These are phyloP conservation scores for Drosophila bifasciata DNA, from an alignment of 1,140 invertebrate species.

Conservation along the genomic window DNA sequence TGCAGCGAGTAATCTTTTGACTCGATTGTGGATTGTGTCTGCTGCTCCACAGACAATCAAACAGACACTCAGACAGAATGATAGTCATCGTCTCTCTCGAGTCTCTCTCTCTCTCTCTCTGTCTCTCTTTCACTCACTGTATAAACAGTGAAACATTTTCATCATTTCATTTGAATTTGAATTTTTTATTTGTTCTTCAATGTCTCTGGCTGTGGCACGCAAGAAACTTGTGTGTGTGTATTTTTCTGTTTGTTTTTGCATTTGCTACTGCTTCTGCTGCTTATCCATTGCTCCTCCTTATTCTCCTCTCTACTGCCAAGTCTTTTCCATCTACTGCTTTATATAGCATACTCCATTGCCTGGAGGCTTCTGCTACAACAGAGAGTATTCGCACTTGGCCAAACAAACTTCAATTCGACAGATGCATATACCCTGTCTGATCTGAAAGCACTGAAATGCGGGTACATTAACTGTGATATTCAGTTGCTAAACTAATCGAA, in stretches of 20 bases:
- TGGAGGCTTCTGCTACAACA: conserved; percentile 37
- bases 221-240: conserved; percentile 39
- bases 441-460: no score
- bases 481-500: conserved; percentile 1
- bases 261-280: neutral
- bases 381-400: conserved; percentile 51
- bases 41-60: conserved; percentile 6
- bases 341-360: no score
- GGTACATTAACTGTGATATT: neutral
- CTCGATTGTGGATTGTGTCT: conserved; percentile 38
- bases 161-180: conserved; percentile 80
- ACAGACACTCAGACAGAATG: conserved; percentile 3
- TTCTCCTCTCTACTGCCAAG: no score
- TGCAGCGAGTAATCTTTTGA: conserved; percentile 66
- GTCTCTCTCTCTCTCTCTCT: neutral
- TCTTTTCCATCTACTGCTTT: no score
- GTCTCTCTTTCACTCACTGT: no score
- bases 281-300: no score
- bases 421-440: no score
- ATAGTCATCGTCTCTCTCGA: conserved; percentile 24
- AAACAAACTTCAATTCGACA: conserved; percentile 27
- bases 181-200: conserved; percentile 62
- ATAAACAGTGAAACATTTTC: conserved; percentile 74
- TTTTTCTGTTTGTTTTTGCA: conserved; percentile 50
- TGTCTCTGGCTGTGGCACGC: conserved; percentile 47